Evolutionary conservation across 2,888 invertebrate genomes (phyloP), one percentile per base, ranked within the genome.

Genomic region (Sphinx pinastri): DNA sequence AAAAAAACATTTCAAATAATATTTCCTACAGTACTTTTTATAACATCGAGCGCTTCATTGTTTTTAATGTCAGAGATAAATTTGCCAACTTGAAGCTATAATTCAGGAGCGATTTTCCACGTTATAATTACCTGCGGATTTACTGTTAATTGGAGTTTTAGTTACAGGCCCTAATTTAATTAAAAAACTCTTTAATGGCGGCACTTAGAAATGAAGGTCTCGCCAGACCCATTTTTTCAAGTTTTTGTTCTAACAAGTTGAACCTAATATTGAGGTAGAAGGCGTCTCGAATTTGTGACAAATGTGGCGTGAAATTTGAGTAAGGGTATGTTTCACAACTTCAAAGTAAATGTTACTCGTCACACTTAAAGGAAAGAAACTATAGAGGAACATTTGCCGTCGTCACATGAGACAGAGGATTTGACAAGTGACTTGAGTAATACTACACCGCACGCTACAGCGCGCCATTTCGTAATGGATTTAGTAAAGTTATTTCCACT

Each of bases 161-260:
- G 68, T 68, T 75, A 73, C 71, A 68, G 72, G 68, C 72, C 68
- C 73, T 69, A 69, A 70, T 77, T 82, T 79, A 78, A 78, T 80
- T 77, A 75, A 76, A 79, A 82, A 78, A 66, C 67, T 67, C 68
- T 68, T 71, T 73, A 74, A 78, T 71, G 72, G 72, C 58, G 70
- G 67, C 69, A 76, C 72, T 74, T 74, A 75, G 71, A 73, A 70
- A 67, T 72, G 55, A 54, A 73, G 60, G 72, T 75, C 66, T 73
- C 55, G 70, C 59, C 69, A n/a, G 55, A 51, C 67, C 16, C 25
- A 16, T 69, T 68, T 71, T 69, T 57, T 59, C 52, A 76, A 74
- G 73, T 74, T 75, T 78, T 75, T 73, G 71, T 73, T 74, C 45
- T 69, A 68, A 72, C 14, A 66, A 70, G 51, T 57, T 70, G 16